Evolutionary conservation across 2,113 vertebrate genomes (phyloP).

Genomic region (Aldabrachelys gigantea): DNA sequence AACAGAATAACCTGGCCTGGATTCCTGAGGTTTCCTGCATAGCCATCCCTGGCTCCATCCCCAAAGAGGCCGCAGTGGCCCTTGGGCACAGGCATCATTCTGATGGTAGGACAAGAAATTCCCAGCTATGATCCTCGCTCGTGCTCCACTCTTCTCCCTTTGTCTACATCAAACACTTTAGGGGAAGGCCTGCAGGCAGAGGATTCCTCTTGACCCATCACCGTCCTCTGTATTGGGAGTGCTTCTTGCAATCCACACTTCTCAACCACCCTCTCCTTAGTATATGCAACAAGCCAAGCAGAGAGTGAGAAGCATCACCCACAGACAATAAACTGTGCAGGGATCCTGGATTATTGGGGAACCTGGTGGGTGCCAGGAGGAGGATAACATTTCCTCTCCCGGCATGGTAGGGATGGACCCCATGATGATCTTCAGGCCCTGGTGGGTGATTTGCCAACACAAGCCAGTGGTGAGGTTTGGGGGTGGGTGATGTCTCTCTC

Average conservation of each 20-base stretch:
- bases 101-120: not conserved
- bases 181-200: fast-evolving
- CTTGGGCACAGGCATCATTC: no score
- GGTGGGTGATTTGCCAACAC: not conserved
- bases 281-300: fast-evolving
- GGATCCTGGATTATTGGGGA: not conserved
- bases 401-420: not conserved
- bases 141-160: not conserved
- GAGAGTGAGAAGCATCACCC: not conserved
- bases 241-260: not conserved
- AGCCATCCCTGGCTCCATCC: not conserved
- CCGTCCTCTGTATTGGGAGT: not conserved
- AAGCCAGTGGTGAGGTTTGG: not conserved
- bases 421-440: not conserved
- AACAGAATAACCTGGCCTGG: not conserved
- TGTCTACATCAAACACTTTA: not conserved
- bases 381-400: not conserved
- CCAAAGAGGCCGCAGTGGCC: not conserved
- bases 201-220: not conserved
- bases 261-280: not conserved
- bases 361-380: not conserved
- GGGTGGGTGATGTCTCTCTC: not conserved
- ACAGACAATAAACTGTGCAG: not conserved
- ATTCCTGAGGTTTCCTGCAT: not conserved
- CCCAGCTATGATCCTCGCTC: not conserved